Evolutionary conservation across 2,797 vertebrate species (phyloP).

Genomic region (Argentina silus): DNA sequence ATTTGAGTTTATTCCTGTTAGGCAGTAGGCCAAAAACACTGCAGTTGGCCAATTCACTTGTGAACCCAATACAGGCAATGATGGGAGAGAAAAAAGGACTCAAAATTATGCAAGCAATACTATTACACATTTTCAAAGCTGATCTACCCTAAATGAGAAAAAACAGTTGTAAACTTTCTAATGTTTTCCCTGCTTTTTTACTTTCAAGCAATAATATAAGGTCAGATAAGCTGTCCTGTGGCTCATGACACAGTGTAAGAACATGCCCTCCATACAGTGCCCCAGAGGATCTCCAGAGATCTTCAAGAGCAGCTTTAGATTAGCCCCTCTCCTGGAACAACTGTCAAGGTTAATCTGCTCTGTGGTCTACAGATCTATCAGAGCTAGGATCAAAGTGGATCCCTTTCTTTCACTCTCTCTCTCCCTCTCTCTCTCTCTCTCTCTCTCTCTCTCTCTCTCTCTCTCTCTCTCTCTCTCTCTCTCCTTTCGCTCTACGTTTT

Average conservation of each 20-base stretch:
- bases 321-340: slow-evolving; percentile 59
- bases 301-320: slow-evolving; percentile 52
- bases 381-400: slow-evolving; percentile 46
- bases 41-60: too few species aligned
- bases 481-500: neutral
- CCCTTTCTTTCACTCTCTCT: neutral
- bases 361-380: slow-evolving; percentile 63
- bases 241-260: slow-evolving; percentile 44
- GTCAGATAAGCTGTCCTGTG: slow-evolving; percentile 43
- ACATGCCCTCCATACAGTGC: slow-evolving; percentile 44
- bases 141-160: too few species aligned
- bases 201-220: slow-evolving; percentile 48
- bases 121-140: too few species aligned
- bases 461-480: slow-evolving; percentile 21
- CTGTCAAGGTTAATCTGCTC: slow-evolving; percentile 65
- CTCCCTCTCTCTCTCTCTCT: slow-evolving; percentile 4
- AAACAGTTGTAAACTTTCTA: too few species aligned
- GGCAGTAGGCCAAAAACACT: too few species aligned
- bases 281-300: slow-evolving; percentile 61
- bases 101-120: too few species aligned
- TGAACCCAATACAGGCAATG: too few species aligned
- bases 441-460: slow-evolving; percentile 35
- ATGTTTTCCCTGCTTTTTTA: slow-evolving; percentile 60
- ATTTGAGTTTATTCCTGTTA: too few species aligned
- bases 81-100: too few species aligned